Percentiles rank a stretch among this genome's conserved stretches.
These are phyloP conservation scores for Cremastobaeus sp. DNA, from an alignment of 2,888 invertebrate genomes.

Conservation along the genomic window DNA sequence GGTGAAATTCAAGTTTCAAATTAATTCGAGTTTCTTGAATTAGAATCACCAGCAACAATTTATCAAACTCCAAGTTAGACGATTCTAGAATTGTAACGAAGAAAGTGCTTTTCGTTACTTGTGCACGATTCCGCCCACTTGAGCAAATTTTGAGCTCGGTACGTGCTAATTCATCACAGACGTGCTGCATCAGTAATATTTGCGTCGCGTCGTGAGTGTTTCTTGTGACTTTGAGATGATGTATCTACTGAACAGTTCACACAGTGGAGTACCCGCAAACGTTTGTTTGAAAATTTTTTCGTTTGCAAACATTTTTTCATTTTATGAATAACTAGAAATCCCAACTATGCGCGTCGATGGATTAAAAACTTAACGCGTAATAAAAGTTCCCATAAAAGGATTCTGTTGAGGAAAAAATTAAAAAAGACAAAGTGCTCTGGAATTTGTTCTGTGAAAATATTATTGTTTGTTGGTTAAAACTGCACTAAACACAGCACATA, in stretches of 20 bases:
- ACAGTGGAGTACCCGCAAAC: slow-evolving; percentile 12
- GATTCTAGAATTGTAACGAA: slow-evolving; percentile 9
- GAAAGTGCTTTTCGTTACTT: slow-evolving; percentile 45
- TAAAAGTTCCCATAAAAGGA: no score
- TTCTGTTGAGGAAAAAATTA: no score
- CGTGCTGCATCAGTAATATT: slow-evolving; percentile 45
- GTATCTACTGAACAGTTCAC: slow-evolving; percentile 14
- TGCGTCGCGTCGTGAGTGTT: slow-evolving; percentile 35
- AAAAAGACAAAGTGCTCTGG: no score
- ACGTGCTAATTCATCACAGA: slow-evolving; percentile 56
- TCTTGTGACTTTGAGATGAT: slow-evolving; percentile 30
- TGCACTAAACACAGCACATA: background rate
- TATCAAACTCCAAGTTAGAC: slow-evolving; percentile 17
- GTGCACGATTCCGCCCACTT: slow-evolving; percentile 43
- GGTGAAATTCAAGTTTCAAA: slow-evolving; percentile 5
- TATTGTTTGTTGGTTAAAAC: slow-evolving; percentile 19
- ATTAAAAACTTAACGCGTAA: no score
- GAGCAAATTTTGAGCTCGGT: slow-evolving; percentile 32
- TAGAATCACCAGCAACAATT: slow-evolving; percentile 1
- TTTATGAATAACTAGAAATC: no score
- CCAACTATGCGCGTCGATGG: no score
- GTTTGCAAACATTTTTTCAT: no score
- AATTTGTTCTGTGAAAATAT: slow-evolving; percentile 11
- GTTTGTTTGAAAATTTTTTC: slow-evolving; percentile 14
- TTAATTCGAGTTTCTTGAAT: slow-evolving; percentile 10